A percentile compares a stretch with the other conserved stretches of the same genome.
Evolutionary conservation across 1,140 invertebrate genomes (phyloP).

Genomic region (Wasmannia auropunctata): DNA sequence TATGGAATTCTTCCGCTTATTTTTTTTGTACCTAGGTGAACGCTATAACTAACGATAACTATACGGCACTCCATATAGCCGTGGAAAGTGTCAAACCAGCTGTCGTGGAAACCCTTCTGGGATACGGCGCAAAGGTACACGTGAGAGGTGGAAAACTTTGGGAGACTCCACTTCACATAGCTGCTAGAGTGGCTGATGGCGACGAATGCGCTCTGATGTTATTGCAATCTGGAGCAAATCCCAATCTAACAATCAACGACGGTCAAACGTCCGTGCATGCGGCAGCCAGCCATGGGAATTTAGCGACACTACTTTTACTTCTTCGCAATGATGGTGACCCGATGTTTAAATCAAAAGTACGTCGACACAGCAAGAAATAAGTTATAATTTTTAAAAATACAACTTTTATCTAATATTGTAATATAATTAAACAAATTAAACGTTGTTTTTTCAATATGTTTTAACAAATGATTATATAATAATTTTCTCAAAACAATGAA

Average conservation of each 20-base stretch:
- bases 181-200: constrained; percentile 95
- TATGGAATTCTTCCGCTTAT: not conserved
- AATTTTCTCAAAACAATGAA: not conserved
- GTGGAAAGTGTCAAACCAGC: constrained; percentile 97
- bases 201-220: constrained; percentile 99
- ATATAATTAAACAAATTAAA: not conserved
- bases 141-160: constrained; percentile 94
- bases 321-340: constrained; percentile 97
- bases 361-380: not conserved
- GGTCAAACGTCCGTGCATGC: constrained; percentile 97
- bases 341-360: constrained; percentile 94
- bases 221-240: constrained; percentile 98
- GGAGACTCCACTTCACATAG: constrained; percentile 98
- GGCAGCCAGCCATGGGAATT: constrained; percentile 94
- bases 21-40: constrained; percentile 75
- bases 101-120: constrained; percentile 98
- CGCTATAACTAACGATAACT: constrained; percentile 93
- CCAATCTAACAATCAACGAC: constrained; percentile 96
- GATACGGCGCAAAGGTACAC: constrained; percentile 98
- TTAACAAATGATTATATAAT: not conserved
- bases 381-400: not conserved
- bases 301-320: constrained; percentile 93
- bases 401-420: not conserved
- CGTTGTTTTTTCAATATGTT: not conserved
- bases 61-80: constrained; percentile 99